Evolutionary conservation across 2,113 vertebrate genomes (phyloP).

Genomic region (Mastomys natalensis): DNA sequence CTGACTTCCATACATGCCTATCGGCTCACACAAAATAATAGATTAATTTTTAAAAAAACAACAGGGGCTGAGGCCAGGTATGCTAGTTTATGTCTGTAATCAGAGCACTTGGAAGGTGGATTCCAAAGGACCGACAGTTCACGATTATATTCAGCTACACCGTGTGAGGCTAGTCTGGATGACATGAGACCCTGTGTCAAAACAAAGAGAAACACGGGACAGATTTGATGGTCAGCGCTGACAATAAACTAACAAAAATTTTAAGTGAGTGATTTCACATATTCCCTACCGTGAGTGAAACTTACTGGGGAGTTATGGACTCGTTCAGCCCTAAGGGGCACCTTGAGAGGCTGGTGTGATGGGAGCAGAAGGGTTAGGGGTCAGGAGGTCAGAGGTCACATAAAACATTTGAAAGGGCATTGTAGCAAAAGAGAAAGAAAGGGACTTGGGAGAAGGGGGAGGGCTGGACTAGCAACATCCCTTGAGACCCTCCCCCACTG

Average conservation of each 20-base stretch:
- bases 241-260: neutral
- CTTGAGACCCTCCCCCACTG: neutral
- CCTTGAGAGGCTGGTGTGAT: neutral
- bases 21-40: neutral
- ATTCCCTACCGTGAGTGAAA: neutral
- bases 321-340: neutral
- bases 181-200: neutral
- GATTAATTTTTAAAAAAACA: neutral
- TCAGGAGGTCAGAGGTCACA: neutral
- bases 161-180: neutral
- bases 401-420: neutral
- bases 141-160: neutral
- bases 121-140: neutral
- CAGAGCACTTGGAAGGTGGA: neutral
- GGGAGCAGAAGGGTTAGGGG: neutral
- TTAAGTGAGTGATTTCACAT: neutral
- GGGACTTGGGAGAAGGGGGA: neutral
- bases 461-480: neutral
- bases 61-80: neutral
- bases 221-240: neutral
- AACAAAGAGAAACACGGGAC: neutral
- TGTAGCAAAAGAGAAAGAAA: neutral
- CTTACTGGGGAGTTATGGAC: neutral
- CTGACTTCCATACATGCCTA: neutral
- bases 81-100: neutral